These are phyloP conservation scores for Hemithea aestivaria DNA, from an alignment of 2,888 invertebrate species.

Conservation along the genomic window DNA sequence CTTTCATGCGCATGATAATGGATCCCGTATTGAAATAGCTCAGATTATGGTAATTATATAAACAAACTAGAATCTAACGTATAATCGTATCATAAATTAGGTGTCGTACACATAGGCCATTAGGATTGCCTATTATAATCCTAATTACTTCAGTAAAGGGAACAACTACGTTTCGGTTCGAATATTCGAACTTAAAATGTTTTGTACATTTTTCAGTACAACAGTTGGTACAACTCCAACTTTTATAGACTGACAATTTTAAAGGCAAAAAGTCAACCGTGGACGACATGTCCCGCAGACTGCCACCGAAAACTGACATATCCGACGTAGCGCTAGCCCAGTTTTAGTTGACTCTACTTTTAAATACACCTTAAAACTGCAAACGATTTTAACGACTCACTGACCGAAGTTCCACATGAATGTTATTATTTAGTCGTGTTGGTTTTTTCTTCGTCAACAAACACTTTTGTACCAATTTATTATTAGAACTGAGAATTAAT, in stretches of 20 bases:
- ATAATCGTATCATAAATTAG: conserved; percentile 11
- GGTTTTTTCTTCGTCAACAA: too few species aligned
- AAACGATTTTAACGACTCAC: too few species aligned
- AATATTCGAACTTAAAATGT: too few species aligned
- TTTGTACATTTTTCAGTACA: too few species aligned
- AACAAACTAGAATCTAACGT: conserved; percentile 16
- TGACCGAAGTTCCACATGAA: too few species aligned
- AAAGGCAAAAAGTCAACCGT: conserved; percentile 26
- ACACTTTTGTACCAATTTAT: too few species aligned
- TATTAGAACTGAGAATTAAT: too few species aligned
- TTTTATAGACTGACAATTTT: conserved; percentile 32
- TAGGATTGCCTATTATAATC: conserved; percentile 2
- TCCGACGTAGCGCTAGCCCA: conserved; percentile 13
- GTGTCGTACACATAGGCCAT: neutral
- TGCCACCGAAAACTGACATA: conserved; percentile 35
- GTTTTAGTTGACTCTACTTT: conserved; percentile 6
- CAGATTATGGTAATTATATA: conserved; percentile 29
- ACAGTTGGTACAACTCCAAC: conserved; percentile 24
- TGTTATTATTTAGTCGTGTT: too few species aligned
- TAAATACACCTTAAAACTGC: neutral
- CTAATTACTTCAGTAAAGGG: too few species aligned
- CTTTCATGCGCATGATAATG: conserved; percentile 25
- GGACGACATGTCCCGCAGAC: conserved; percentile 8
- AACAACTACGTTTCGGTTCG: too few species aligned
- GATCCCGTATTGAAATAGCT: conserved; percentile 28